Conservation (phyloP, 2,888 invertebrate species). For the Tromatobia lineatoria region DNA sequence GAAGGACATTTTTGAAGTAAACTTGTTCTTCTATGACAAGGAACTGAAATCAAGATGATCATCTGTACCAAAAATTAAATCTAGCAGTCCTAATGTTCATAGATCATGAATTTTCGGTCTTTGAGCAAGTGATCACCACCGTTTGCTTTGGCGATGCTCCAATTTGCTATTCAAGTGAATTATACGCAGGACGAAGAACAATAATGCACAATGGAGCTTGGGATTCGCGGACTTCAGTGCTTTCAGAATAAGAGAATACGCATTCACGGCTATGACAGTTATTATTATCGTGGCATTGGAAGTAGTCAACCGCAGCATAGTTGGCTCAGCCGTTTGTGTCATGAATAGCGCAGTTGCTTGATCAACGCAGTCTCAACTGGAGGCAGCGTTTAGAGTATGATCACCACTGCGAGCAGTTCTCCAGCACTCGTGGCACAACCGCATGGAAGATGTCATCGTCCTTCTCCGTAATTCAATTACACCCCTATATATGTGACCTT, state of each 20-base stretch:
- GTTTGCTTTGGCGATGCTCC: background rate
- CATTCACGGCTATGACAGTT: slow-evolving; percentile 57
- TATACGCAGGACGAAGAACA: slow-evolving; percentile 20
- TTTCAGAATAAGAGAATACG: slow-evolving; percentile 59
- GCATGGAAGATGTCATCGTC: slow-evolving; percentile 44
- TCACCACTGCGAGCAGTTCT: slow-evolving; percentile 32
- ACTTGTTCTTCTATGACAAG: too few relatives aligned
- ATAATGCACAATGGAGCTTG: slow-evolving; percentile 47
- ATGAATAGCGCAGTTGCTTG: slow-evolving; percentile 55
- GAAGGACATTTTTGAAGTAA: too few relatives aligned
- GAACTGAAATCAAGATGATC: too few relatives aligned
- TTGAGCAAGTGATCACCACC: background rate
- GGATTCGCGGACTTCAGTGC: slow-evolving; percentile 34
- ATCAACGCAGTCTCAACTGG: slow-evolving; percentile 42
- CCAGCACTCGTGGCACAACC: slow-evolving; percentile 51
- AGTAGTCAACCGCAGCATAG: slow-evolving; percentile 39
- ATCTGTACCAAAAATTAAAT: too few relatives aligned
- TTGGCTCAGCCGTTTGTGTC: slow-evolving; percentile 45
- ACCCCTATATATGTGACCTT: slow-evolving; percentile 23
- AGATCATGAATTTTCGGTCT: background rate
- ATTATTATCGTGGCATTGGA: slow-evolving; percentile 56
- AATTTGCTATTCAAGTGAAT: slow-evolving; percentile 17
- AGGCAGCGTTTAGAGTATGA: slow-evolving; percentile 30
- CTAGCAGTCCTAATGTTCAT: background rate
- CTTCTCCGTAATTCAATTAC: slow-evolving; percentile 53